Evolutionary conservation across 2,888 invertebrate genomes (phyloP).

Genomic region (Acanthosepion esculentum): DNA sequence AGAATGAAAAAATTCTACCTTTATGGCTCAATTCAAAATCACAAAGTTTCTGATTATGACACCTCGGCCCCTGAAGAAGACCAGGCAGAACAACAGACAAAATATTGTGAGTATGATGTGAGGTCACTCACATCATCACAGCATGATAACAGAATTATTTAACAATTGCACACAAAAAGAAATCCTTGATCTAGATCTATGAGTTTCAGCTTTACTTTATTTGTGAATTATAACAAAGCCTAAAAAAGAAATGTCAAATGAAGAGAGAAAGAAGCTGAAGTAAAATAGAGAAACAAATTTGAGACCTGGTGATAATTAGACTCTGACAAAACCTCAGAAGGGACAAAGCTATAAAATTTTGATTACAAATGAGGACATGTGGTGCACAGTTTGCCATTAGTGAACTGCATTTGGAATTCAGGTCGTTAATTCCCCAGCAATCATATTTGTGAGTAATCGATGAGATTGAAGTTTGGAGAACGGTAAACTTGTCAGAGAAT

Average conservation of each 20-base stretch:
- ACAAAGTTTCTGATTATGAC: too few relatives aligned
- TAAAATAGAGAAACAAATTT: background rate
- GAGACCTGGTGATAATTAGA: background rate
- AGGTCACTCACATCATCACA: too few relatives aligned
- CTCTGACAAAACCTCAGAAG: background rate
- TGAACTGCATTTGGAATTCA: slow-evolving; percentile 8
- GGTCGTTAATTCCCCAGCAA: background rate
- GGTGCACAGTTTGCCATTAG: background rate
- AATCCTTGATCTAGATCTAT: background rate
- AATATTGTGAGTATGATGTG: too few relatives aligned
- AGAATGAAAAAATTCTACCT: too few relatives aligned
- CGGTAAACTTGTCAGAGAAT: background rate
- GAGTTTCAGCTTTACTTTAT: background rate
- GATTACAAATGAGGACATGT: background rate
- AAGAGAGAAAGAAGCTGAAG: background rate
- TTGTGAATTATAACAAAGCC: background rate
- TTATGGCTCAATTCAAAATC: too few relatives aligned
- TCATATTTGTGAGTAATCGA: background rate
- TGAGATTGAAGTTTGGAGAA: background rate
- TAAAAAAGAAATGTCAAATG: background rate
- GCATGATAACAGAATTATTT: background rate
- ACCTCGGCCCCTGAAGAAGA: too few relatives aligned
- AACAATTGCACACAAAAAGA: background rate
- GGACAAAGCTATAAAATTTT: slow-evolving; percentile 9
- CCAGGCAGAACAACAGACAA: too few relatives aligned